phyloP scores from a whole-genome alignment of 2,113 vertebrate genomes.

The Galbula dea region DNA sequence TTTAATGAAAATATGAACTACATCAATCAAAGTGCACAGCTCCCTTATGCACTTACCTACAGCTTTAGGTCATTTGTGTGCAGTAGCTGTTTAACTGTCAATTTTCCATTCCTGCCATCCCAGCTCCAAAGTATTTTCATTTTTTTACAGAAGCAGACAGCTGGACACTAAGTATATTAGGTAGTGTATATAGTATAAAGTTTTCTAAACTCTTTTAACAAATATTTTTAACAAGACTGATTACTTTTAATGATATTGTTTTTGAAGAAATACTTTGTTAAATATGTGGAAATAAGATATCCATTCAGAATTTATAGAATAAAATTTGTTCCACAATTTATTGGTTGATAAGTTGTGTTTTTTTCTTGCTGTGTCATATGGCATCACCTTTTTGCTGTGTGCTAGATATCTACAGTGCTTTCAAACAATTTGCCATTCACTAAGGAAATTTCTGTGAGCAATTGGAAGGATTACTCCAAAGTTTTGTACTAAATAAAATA shows the following conservation, averaged over 20 bases:
- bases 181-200: neutral
- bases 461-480: neutral
- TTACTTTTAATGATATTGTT: neutral
- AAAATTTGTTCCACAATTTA: neutral
- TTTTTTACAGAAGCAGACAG: neutral
- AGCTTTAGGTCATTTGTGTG: neutral
- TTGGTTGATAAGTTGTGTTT: neutral
- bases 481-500: neutral
- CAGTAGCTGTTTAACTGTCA: constrained; percentile 7
- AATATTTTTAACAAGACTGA: neutral
- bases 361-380: neutral
- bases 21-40: neutral
- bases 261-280: neutral
- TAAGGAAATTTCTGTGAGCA: neutral
- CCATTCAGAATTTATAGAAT: neutral
- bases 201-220: neutral
- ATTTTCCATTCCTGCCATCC: neutral
- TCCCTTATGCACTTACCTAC: neutral
- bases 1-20: constrained; percentile 10
- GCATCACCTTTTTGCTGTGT: neutral
- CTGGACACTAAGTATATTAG: neutral
- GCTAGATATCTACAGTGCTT: neutral
- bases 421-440: neutral
- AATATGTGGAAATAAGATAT: neutral
- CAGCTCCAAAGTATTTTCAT: neutral